Percentiles rank a stretch among this genome's conserved stretches.
phyloP scores from a whole-genome alignment of 2,888 invertebrate species.

The Andrena haemorrhoa region DNA sequence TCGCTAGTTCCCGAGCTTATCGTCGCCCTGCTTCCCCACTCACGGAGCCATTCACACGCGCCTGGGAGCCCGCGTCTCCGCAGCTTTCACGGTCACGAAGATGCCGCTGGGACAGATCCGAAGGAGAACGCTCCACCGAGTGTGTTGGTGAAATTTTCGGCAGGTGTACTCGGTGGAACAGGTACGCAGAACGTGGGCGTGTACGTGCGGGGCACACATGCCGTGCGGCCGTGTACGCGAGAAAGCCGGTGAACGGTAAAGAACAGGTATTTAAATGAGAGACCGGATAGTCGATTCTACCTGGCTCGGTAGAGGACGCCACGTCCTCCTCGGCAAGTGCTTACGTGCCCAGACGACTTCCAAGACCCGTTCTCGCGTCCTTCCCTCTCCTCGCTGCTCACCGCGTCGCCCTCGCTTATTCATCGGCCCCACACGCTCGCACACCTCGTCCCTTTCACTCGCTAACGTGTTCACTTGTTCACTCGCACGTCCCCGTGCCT shows the following conservation, averaged over 20 bases:
- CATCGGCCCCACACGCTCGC: slow-evolving; percentile 44
- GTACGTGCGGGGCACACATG: slow-evolving; percentile 16
- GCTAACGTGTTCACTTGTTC: slow-evolving; percentile 26
- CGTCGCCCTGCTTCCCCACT: slow-evolving; percentile 37
- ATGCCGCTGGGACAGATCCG: slow-evolving; percentile 5
- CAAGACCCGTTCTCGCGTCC: slow-evolving; percentile 63
- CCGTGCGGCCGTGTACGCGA: slow-evolving; percentile 22
- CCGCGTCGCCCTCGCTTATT: slow-evolving; percentile 40
- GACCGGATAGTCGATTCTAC: slow-evolving; percentile 77
- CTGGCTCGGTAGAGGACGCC: slow-evolving; percentile 80
- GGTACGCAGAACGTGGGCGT: slow-evolving; percentile 5
- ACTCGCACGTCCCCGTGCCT: slow-evolving; percentile 24
- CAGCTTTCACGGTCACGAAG: slow-evolving; percentile 7
- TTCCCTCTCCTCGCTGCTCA: slow-evolving; percentile 15
- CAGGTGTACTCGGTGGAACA: slow-evolving; percentile 61
- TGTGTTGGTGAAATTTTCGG: slow-evolving; percentile 69
- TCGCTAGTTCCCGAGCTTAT: not conserved
- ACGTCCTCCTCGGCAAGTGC: slow-evolving; percentile 68
- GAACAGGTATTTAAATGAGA: slow-evolving; percentile 81
- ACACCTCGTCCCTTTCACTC: slow-evolving; percentile 35
- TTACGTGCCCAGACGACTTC: slow-evolving; percentile 60
- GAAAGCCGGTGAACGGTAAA: slow-evolving; percentile 77
- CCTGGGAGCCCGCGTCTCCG: not conserved
- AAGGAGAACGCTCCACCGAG: slow-evolving; percentile 15
- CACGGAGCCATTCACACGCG: slow-evolving; percentile 27